phyloP scores from a whole-genome alignment of 2,797 vertebrate species.

The Acipenser transmontanus region DNA sequence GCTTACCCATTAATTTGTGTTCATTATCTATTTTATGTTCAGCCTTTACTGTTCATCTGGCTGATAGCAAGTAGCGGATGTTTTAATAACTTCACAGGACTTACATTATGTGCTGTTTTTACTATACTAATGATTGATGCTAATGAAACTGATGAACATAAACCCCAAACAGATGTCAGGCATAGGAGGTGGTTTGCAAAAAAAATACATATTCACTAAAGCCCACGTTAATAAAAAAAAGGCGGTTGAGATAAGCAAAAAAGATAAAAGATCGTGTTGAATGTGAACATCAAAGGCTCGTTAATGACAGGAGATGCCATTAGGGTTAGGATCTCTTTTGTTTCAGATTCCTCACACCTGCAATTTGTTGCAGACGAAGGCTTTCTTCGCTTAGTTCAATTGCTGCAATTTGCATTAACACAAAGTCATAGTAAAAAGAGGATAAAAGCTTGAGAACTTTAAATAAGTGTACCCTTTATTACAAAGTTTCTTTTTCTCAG shows the following conservation, averaged over 20 bases:
- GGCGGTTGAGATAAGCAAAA: conserved; percentile 67
- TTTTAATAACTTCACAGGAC: conserved; percentile 65
- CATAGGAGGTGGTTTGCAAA: conserved; percentile 32
- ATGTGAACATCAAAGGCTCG: conserved; percentile 97
- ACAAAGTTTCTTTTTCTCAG: conserved; percentile 34
- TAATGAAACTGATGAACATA: conserved; percentile 50
- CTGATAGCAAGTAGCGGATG: conserved; percentile 59
- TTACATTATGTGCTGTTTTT: conserved; percentile 55
- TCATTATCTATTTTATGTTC: conserved; percentile 52
- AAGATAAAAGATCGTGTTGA: conserved; percentile 94
- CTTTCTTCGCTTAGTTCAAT: conserved; percentile 80
- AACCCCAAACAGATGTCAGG: conserved; percentile 56
- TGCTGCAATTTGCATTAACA: conserved; percentile 89
- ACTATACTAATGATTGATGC: conserved; percentile 59
- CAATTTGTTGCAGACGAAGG: conserved; percentile 71
- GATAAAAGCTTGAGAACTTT: conserved; percentile 26
- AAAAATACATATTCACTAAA: conserved; percentile 46
- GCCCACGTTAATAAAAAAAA: conserved; percentile 63
- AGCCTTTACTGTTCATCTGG: conserved; percentile 53
- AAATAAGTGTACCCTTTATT: conserved; percentile 25
- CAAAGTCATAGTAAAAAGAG: conserved; percentile 66
- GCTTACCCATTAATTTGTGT: conserved; percentile 8
- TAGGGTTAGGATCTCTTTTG: conserved; percentile 94
- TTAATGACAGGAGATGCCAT: conserved; percentile 98
- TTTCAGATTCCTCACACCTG: conserved; percentile 98